Evolutionary conservation across 2,113 vertebrate genomes (phyloP).

Genomic region (Garra rufa): DNA sequence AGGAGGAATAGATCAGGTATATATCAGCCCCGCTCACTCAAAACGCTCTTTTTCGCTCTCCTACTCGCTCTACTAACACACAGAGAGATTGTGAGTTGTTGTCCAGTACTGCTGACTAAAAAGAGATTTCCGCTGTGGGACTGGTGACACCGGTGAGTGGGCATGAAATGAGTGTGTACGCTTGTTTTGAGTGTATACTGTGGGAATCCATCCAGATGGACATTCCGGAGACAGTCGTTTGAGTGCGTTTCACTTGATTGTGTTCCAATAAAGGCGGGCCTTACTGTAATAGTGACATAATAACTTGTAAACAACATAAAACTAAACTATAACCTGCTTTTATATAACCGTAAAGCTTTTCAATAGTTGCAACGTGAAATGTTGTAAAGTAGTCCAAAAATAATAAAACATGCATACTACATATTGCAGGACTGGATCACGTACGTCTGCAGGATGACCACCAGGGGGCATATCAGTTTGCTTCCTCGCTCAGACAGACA

Average conservation of each 20-base stretch:
- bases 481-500: background rate
- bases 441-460: slow-evolving; percentile 30
- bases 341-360: background rate
- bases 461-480: slow-evolving; percentile 34
- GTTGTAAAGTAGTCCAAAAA: background rate
- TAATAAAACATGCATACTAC: background rate
- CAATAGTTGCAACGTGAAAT: background rate
- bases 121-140: slow-evolving; percentile 8
- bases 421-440: background rate
- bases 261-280: background rate
- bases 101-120: slow-evolving; percentile 21
- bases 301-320: background rate
- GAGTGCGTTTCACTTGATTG: slow-evolving; percentile 21
- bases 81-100: slow-evolving; percentile 3
- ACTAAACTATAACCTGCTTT: background rate
- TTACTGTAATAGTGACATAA: background rate
- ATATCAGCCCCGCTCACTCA: background rate
- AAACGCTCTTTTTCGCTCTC: slow-evolving; percentile 14
- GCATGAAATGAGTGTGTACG: background rate
- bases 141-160: background rate
- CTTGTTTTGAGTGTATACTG: slow-evolving; percentile 8
- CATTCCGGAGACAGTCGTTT: background rate
- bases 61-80: slow-evolving; percentile 22
- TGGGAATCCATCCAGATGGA: slow-evolving; percentile 14
- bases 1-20: slow-evolving; percentile 44